phyloP scores from a whole-genome alignment of 2,797 vertebrate genomes.

The Arctocebus calabarensis region DNA sequence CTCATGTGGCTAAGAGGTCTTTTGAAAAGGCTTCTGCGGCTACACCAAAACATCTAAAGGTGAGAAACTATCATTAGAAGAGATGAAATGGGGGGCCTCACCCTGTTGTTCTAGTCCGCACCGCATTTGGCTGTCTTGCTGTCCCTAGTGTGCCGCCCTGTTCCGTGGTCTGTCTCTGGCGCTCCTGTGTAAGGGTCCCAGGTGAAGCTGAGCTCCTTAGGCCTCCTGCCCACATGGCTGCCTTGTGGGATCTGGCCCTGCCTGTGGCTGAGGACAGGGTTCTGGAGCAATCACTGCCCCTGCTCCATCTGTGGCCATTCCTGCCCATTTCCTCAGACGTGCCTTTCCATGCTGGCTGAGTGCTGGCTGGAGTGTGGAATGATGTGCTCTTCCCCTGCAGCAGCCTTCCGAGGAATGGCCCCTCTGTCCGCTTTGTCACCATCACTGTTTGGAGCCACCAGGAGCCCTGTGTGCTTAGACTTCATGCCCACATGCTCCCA shows the following conservation, averaged over 20 bases:
- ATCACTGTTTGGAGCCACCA: neutral
- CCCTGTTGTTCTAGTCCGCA: neutral
- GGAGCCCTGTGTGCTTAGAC: neutral
- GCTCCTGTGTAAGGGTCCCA: neutral
- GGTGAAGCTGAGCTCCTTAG: neutral
- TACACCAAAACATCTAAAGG: neutral
- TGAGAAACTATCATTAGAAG: neutral
- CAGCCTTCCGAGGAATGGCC: neutral
- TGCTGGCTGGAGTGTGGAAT: neutral
- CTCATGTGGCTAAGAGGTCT: neutral
- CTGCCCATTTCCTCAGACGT: neutral
- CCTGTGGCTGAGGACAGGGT: neutral
- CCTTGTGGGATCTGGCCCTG: neutral
- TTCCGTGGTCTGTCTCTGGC: neutral
- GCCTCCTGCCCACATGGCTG: neutral
- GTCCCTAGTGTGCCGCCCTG: accelerated
- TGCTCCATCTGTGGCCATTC: accelerated
- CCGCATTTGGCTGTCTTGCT: accelerated
- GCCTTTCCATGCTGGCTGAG: neutral
- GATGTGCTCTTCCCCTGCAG: neutral
- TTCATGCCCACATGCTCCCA: accelerated
- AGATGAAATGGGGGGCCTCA: neutral
- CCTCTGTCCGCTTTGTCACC: neutral
- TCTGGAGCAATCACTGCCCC: neutral
- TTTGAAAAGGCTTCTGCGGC: neutral